Evolutionary conservation across 2,113 vertebrate genomes (phyloP), one percentile per base, ranked within the genome.

Genomic region (Symphodus melops): DNA sequence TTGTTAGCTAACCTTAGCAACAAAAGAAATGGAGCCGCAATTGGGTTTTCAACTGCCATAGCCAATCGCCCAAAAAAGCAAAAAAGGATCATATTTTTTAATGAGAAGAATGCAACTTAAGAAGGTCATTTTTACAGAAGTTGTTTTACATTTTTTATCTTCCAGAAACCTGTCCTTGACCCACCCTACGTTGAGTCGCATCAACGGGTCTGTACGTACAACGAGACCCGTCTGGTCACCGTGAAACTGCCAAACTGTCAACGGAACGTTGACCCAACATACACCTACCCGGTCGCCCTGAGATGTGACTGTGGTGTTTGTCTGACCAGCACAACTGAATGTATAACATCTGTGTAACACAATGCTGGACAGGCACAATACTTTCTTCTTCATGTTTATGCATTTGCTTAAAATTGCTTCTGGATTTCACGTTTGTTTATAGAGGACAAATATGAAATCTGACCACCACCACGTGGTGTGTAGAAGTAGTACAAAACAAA

Each of bases 191-290:
- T 98, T 0, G 95, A 97, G 88, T 95, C 96, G 14, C 76, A 96
- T 79, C 97, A 98, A 83, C 92, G 93, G 0, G 95, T 98, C 42
- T 99, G 97, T 69, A 99, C 96, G 72, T 98, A 98, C 93, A 98
- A 97, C 0, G 89, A 96, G 91, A 97, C 94, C 12, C 96, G 91
- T 25, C 84, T 95, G 75, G 87, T 93, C 72, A 96, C 92, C 0
- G 93, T 98, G 71, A 95, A 94, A 77, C 93, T 99, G 71, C 97
- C 97, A 12, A 86, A 69, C 81, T 99, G 96, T 70, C 89, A 75
- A 13, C 83, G 94, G 0, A 75, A 70, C 0, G 92, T 96, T 0
- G 94, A 97, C 37, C 96, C 97, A 0, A 91, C 80, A 83, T 99
- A 97, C 89, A 96, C 94, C 11, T 99, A 96, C 72, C 96, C 96